phyloP scores from a whole-genome alignment of 2,113 vertebrate genomes.

The Motacilla alba region DNA sequence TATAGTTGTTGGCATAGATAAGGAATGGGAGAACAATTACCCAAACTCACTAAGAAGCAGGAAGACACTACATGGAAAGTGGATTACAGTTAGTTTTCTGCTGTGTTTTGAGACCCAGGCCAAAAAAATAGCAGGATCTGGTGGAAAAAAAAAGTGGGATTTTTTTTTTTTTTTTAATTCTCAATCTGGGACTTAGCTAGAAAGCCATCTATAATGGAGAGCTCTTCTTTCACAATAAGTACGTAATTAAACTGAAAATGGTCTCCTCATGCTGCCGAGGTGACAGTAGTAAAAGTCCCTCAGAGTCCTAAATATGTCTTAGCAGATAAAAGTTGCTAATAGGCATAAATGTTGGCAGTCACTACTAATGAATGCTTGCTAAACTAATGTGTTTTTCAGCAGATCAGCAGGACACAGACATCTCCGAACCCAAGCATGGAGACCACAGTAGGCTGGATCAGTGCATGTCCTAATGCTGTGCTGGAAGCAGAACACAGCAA shows the following conservation, averaged over 20 bases:
- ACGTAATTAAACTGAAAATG: background rate
- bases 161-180: background rate
- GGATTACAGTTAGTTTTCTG: background rate
- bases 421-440: background rate
- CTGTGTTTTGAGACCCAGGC: background rate
- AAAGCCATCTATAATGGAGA: background rate
- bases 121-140: background rate
- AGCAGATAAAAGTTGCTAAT: background rate
- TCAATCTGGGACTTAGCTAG: background rate
- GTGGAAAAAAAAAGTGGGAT: background rate
- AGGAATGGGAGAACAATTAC: background rate
- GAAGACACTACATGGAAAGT: background rate
- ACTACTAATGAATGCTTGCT: background rate
- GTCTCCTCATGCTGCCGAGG: background rate
- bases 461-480: fast-evolving
- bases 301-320: background rate
- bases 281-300: background rate
- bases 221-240: background rate
- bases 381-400: background rate
- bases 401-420: background rate
- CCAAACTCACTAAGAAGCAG: background rate
- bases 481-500: background rate
- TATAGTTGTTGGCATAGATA: background rate
- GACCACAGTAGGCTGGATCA: background rate
- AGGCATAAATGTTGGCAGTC: background rate